A percentile compares a stretch with the other conserved stretches of the same genome.
phyloP scores from a whole-genome alignment of 1,140 invertebrate genomes.

The Heliconius hermathena region DNA sequence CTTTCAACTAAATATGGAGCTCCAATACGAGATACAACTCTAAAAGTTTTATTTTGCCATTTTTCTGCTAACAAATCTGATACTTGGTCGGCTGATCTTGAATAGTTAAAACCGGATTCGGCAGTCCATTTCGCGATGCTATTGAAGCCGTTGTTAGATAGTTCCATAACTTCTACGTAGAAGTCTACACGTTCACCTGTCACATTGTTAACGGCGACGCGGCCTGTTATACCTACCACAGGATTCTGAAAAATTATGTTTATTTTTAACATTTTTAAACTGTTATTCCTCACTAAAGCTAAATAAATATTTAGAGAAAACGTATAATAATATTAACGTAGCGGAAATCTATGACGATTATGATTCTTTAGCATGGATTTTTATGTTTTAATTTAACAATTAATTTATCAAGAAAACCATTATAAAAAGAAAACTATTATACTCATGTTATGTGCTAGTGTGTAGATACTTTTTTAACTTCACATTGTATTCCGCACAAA shows the following conservation, averaged over 20 bases:
- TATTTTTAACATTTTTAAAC: neutral
- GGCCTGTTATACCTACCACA: constrained; percentile 82
- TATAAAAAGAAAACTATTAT: no score
- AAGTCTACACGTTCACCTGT: constrained; percentile 83
- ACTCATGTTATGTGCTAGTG: no score
- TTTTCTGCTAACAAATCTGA: constrained; percentile 80
- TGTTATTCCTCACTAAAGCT: no score
- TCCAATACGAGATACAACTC: constrained; percentile 84
- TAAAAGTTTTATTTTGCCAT: constrained; percentile 83
- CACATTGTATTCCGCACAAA: no score
- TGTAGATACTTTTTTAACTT: no score
- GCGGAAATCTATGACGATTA: no score
- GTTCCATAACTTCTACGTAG: constrained; percentile 82
- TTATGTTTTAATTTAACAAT: no score
- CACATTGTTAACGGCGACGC: constrained; percentile 65
- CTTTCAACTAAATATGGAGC: constrained; percentile 89
- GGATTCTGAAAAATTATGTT: constrained; percentile 69
- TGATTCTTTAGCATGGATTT: no score
- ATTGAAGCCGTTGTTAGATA: constrained; percentile 82
- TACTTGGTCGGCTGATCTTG: constrained; percentile 68
- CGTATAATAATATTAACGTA: no score
- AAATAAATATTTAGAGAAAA: no score
- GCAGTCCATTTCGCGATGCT: constrained; percentile 86
- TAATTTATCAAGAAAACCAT: no score
- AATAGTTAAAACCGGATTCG: constrained; percentile 75